A percentile compares a stretch with the other conserved stretches of the same genome.
Conservation (phyloP, 2,888 invertebrate genomes). For the Xanthorhoe spadicearia region DNA sequence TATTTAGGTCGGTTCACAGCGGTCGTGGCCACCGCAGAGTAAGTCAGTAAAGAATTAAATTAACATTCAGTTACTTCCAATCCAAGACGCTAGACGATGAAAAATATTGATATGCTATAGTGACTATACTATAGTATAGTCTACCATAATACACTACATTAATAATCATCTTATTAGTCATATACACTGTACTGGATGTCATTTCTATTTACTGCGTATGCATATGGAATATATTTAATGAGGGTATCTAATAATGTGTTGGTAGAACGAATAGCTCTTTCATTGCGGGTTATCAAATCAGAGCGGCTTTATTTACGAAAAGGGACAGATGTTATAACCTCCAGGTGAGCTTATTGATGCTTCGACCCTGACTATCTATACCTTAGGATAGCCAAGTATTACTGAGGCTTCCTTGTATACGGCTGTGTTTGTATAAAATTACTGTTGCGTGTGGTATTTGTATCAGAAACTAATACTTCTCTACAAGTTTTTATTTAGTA, state of each 20-base stretch:
- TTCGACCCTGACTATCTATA: conserved; percentile 12
- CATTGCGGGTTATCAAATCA: conserved; percentile 40
- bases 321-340: conserved; percentile 43
- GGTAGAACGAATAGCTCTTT: conserved; percentile 21
- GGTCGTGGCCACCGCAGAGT: too few relatives aligned
- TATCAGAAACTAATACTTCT: too few relatives aligned
- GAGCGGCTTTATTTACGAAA: conserved; percentile 40
- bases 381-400: not conserved
- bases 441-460: too few relatives aligned
- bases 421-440: not conserved
- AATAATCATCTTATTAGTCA: too few relatives aligned
- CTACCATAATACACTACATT: too few relatives aligned
- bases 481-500: too few relatives aligned
- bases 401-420: conserved; percentile 15
- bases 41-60: too few relatives aligned
- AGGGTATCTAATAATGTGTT: not conserved
- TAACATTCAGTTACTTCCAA: too few relatives aligned
- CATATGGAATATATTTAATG: not conserved
- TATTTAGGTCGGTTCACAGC: too few relatives aligned
- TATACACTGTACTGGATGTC: not conserved
- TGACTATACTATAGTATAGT: too few relatives aligned
- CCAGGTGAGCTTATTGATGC: conserved; percentile 42
- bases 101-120: too few relatives aligned
- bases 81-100: too few relatives aligned
- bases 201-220: not conserved